phyloP scores from a whole-genome alignment of 2,888 invertebrate genomes.

The Synanthedon formicaeformis region DNA sequence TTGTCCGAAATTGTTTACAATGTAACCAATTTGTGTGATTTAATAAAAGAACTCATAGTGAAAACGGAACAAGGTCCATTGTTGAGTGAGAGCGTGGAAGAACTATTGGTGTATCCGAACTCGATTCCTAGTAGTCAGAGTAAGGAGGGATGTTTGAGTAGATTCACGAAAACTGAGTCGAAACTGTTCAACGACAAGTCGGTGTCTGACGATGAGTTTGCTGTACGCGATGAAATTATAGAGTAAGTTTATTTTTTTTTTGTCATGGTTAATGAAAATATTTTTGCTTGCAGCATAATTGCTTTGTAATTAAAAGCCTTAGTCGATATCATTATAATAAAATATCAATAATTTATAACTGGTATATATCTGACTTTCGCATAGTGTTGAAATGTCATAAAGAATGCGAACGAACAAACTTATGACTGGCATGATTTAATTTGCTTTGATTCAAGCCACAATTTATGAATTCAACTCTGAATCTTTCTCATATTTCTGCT shows the following conservation, averaged over 20 bases:
- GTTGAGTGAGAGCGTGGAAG: slow-evolving; percentile 34
- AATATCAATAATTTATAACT: no score
- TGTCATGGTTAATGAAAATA: not conserved
- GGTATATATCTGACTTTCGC: no score
- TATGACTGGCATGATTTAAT: no score
- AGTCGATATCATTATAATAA: no score
- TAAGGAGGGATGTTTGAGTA: slow-evolving; percentile 45
- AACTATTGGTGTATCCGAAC: slow-evolving; percentile 66
- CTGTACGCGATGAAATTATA: slow-evolving; percentile 53
- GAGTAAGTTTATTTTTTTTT: slow-evolving; percentile 39
- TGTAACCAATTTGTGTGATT: slow-evolving; percentile 66
- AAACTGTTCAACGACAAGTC: slow-evolving; percentile 36
- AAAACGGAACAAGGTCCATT: slow-evolving; percentile 35
- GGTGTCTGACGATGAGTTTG: slow-evolving; percentile 15
- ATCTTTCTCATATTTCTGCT: no score
- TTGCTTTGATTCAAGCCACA: no score
- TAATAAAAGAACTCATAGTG: slow-evolving; percentile 56
- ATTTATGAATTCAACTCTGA: no score
- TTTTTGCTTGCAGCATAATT: no score
- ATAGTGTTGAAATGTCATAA: no score
- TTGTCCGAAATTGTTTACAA: slow-evolving; percentile 77
- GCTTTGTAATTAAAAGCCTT: no score
- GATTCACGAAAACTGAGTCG: slow-evolving; percentile 48
- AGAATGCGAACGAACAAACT: no score
- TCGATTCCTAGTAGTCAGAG: slow-evolving; percentile 20